Evolutionary conservation across 2,888 invertebrate species (phyloP).

Genomic region (Ormyrus pomaceus): DNA sequence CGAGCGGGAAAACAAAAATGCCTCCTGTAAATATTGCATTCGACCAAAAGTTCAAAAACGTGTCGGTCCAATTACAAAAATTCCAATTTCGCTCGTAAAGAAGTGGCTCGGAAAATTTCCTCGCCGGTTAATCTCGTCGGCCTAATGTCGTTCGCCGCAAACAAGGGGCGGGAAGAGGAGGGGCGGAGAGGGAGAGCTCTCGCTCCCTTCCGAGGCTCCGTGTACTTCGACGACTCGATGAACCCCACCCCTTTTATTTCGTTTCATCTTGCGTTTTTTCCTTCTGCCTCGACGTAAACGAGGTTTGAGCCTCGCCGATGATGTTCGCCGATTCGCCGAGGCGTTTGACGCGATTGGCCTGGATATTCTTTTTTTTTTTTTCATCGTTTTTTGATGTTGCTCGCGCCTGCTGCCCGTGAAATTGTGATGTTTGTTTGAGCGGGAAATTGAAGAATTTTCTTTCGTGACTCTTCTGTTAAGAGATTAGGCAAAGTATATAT

Average conservation of each 20-base stretch:
- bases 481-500: too few relatives aligned
- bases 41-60: too few relatives aligned
- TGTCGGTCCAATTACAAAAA: background rate
- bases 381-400: background rate
- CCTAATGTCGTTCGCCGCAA: conserved; percentile 13
- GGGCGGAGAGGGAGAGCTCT: background rate
- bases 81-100: background rate
- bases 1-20: too few relatives aligned
- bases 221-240: background rate
- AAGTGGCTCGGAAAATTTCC: conserved; percentile 3
- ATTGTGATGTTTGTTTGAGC: background rate
- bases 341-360: background rate
- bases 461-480: background rate
- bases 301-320: too few relatives aligned
- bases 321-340: too few relatives aligned
- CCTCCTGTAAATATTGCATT: too few relatives aligned
- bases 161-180: background rate
- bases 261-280: background rate
- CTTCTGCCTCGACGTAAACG: too few relatives aligned
- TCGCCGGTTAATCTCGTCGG: conserved; percentile 16
- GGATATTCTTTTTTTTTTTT: background rate
- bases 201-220: background rate
- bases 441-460: background rate
- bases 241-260: background rate
- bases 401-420: background rate